Conservation (phyloP, 2,888 invertebrate genomes). For the Podotricha telesiphe region DNA sequence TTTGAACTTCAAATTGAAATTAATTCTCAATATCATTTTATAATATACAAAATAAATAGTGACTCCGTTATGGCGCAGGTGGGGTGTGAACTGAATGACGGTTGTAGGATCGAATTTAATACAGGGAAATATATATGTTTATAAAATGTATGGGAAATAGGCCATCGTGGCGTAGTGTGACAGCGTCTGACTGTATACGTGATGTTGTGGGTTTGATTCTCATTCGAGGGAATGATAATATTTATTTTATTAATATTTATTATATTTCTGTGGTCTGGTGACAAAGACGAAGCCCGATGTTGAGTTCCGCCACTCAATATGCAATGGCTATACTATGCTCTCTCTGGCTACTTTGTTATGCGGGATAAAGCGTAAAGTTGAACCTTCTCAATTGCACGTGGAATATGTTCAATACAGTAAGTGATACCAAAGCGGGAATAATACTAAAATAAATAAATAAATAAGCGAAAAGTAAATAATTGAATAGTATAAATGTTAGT, state of each 20-base stretch:
- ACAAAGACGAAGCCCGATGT: neutral
- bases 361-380: no score
- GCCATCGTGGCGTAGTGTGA: neutral
- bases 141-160: no score
- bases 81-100: neutral
- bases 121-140: no score
- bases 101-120: no score
- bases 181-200: neutral
- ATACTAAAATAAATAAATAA: no score
- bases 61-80: constrained; percentile 2
- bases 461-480: no score
- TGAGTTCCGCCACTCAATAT: neutral
- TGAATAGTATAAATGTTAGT: no score
- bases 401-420: no score
- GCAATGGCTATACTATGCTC: neutral
- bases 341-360: no score
- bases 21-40: constrained; percentile 18
- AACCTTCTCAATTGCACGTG: no score
- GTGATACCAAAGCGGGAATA: no score
- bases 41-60: constrained; percentile 20
- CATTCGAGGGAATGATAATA: neutral
- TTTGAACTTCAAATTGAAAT: constrained; percentile 26
- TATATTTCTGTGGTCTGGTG: neutral
- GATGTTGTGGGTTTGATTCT: neutral
- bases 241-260: neutral